Base-by-base conservation (phyloP, 2,888 invertebrate genomes). In the Coleophora flavipennella region DNA sequence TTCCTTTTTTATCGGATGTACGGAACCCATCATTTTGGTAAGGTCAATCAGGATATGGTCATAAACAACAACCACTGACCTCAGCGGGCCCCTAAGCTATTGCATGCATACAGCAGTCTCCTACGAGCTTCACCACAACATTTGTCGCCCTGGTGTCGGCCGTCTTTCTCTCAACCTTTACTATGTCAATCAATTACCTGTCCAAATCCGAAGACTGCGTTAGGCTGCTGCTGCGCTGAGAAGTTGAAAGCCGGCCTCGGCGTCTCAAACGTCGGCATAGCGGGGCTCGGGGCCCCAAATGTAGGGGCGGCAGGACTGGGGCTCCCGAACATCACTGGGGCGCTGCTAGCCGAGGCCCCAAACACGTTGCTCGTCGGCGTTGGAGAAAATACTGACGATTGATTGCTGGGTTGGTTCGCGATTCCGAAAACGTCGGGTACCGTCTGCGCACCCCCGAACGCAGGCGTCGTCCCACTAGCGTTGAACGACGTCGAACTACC, bases 121-220 rank as follows among this genome's bases (percentile, higher is more conserved):
- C n/a, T n/a, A n/a, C n/a, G n/a, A n/a, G n/a, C n/a, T n/a, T n/a
- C n/a, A n/a, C n/a, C n/a, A n/a, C n/a, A n/a, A n/a, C n/a, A n/a
- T n/a, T n/a, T n/a, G n/a, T n/a, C n/a, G n/a, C n/a, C n/a, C n/a
- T n/a, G n/a, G n/a, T n/a, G n/a, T n/a, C n/a, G n/a, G n/a, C n/a
- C n/a, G n/a, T n/a, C n/a, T n/a, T n/a, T n/a, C n/a, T n/a, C n/a
- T n/a, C n/a, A 20, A 20, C 20, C 6, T 20, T 4, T 20, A 20
- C 3, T 6, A 20, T 4, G 20, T 7, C 4, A 11, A 2, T 1
- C n/a, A 33, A 34, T 57, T 61, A 78, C 79, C 67, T 79, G 78
- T 43, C 72, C 70, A 56, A 80, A 79, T 42, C 73, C 75, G 43
- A 79, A 78, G 13, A 76, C 57, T 11, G 53, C 59, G 2, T 63